These are phyloP conservation scores for Leucoraja erinaceus DNA, from an alignment of 2,113 vertebrate species.

Conservation along the genomic window DNA sequence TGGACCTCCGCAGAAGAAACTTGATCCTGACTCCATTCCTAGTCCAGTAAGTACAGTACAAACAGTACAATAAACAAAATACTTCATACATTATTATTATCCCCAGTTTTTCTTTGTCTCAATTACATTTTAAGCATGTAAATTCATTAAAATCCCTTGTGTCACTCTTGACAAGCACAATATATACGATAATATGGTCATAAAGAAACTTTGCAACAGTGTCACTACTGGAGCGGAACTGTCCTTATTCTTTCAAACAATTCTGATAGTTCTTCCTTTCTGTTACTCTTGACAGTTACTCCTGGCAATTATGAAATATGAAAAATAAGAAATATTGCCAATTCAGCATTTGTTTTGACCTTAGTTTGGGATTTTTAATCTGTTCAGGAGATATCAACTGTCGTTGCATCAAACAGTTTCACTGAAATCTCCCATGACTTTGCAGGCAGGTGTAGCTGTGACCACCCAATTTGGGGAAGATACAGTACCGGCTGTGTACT, in stretches of 20 bases:
- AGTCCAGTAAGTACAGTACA: slow-evolving; percentile 68
- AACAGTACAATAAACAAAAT: no score
- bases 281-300: neutral
- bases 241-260: neutral
- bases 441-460: neutral
- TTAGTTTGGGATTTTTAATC: neutral
- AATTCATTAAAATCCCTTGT: neutral
- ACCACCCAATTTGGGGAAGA: neutral
- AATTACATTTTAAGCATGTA: neutral
- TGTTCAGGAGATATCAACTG: neutral
- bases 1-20: slow-evolving; percentile 77
- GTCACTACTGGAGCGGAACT: neutral
- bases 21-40: slow-evolving; percentile 83
- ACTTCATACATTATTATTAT: neutral
- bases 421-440: neutral
- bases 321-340: neutral
- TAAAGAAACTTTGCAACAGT: neutral
- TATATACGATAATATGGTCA: neutral
- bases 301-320: neutral
- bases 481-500: neutral
- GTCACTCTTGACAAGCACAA: neutral
- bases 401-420: neutral
- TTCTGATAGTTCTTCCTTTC: neutral
- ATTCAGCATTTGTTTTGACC: neutral
- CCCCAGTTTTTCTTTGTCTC: neutral